These are phyloP conservation scores for Chelonus insularis DNA, from an alignment of 1,140 invertebrate species.

Conservation along the genomic window DNA sequence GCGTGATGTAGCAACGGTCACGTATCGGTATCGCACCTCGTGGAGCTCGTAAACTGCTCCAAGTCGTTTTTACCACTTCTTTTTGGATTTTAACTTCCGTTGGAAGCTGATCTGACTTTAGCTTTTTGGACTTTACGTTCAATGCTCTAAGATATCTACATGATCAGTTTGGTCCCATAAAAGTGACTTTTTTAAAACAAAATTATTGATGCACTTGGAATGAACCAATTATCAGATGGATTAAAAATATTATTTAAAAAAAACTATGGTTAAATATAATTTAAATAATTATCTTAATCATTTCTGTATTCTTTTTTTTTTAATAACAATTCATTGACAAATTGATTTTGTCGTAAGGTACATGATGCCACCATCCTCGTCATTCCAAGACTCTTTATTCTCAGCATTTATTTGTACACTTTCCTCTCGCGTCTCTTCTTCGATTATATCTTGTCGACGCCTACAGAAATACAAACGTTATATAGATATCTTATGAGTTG, in stretches of 20 bases:
- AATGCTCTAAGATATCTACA: slow-evolving; percentile 2
- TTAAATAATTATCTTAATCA: too few species aligned
- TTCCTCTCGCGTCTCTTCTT: slow-evolving; percentile 19
- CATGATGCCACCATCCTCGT: neutral
- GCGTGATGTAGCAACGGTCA: slow-evolving; percentile 46
- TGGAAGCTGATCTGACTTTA: neutral
- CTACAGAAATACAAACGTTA: slow-evolving; percentile 32
- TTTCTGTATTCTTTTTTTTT: too few species aligned
- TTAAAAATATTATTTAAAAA: too few species aligned
- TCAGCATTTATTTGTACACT: neutral
- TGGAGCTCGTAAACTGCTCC: slow-evolving; percentile 44
- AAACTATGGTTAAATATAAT: too few species aligned
- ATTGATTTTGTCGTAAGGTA: neutral
- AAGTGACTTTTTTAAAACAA: slow-evolving; percentile 7
- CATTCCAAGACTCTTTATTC: slow-evolving; percentile 5
- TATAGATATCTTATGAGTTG: slow-evolving; percentile 53
- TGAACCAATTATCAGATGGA: too few species aligned
- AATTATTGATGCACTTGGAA: neutral
- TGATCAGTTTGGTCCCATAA: slow-evolving; percentile 3
- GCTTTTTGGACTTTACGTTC: slow-evolving; percentile 1
- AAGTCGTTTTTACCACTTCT: slow-evolving; percentile 20
- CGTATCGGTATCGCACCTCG: slow-evolving; percentile 44
- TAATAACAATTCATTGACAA: neutral
- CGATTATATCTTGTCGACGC: slow-evolving; percentile 31
- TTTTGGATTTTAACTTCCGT: slow-evolving; percentile 7